A percentile compares a stretch with the other conserved stretches of the same genome.
Evolutionary conservation across 2,888 invertebrate genomes (phyloP).

Genomic region (Melolontha melolontha): DNA sequence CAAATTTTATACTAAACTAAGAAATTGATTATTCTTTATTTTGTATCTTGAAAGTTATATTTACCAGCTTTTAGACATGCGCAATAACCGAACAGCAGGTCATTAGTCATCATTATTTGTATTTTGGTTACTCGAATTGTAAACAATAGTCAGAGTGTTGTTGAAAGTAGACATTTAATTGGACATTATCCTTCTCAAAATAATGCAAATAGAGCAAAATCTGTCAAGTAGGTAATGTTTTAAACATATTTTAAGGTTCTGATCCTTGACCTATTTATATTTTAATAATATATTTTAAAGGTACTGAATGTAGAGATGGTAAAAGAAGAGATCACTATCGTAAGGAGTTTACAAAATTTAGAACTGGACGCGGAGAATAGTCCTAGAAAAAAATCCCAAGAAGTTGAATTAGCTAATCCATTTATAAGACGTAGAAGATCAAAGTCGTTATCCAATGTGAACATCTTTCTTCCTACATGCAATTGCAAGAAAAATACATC

Average conservation of each 20-base stretch:
- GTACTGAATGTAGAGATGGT: constrained; percentile 56
- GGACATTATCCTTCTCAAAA: constrained; percentile 19
- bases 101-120: constrained; percentile 46
- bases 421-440: constrained; percentile 62
- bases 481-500: constrained; percentile 58
- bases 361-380: constrained; percentile 53
- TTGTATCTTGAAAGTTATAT: neutral
- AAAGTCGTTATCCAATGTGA: constrained; percentile 63
- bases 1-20: no score
- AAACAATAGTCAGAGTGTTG: constrained; percentile 13
- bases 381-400: constrained; percentile 9
- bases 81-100: constrained; percentile 31
- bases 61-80: constrained; percentile 14
- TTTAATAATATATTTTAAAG: constrained; percentile 27
- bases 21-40: no score
- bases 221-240: constrained; percentile 41
- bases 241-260: constrained; percentile 4
- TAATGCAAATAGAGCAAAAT: constrained; percentile 41
- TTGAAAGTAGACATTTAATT: constrained; percentile 18
- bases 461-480: constrained; percentile 58
- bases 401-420: constrained; percentile 53
- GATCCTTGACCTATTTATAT: constrained; percentile 43
- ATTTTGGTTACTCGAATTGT: constrained; percentile 37
- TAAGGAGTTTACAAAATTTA: constrained; percentile 60
- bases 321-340: constrained; percentile 61